Evolutionary conservation across 2,797 vertebrate species (phyloP).

Genomic region (Spinibarbus caldwelli): DNA sequence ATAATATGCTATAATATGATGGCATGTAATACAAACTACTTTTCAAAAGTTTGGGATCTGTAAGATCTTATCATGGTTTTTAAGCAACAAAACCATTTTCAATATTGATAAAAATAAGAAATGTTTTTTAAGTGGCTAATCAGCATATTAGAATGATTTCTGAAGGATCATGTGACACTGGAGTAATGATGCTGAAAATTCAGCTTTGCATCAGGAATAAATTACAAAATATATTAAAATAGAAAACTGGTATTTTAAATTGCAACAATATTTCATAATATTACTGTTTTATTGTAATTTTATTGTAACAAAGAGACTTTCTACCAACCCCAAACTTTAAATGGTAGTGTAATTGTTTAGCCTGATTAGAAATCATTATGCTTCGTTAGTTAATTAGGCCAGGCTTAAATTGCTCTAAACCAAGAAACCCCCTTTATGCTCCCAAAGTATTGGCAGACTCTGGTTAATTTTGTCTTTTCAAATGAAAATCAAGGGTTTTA

Average conservation of each 20-base stretch:
- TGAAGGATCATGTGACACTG: not conserved
- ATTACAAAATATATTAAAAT: not conserved
- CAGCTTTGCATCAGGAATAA: not conserved
- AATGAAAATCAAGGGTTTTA: too few species aligned
- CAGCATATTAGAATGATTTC: not conserved
- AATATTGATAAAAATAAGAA: not conserved
- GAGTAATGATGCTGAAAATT: not conserved
- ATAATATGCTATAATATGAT: too few species aligned
- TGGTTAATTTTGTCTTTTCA: not conserved
- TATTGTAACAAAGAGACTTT: not conserved
- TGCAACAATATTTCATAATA: not conserved
- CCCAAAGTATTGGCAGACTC: not conserved
- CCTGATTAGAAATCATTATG: not conserved
- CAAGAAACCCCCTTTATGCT: not conserved
- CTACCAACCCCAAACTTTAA: not conserved
- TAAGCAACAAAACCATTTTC: not conserved
- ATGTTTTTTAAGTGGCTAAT: not conserved
- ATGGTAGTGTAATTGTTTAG: not conserved
- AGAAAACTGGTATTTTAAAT: not conserved
- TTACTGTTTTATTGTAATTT: not conserved
- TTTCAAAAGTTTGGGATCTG: not conserved
- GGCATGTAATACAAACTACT: not conserved
- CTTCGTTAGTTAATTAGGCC: not conserved
- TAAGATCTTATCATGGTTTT: not conserved
- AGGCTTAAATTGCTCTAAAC: not conserved